phyloP scores from a whole-genome alignment of 2,888 invertebrate genomes.

The Macaria notata region DNA sequence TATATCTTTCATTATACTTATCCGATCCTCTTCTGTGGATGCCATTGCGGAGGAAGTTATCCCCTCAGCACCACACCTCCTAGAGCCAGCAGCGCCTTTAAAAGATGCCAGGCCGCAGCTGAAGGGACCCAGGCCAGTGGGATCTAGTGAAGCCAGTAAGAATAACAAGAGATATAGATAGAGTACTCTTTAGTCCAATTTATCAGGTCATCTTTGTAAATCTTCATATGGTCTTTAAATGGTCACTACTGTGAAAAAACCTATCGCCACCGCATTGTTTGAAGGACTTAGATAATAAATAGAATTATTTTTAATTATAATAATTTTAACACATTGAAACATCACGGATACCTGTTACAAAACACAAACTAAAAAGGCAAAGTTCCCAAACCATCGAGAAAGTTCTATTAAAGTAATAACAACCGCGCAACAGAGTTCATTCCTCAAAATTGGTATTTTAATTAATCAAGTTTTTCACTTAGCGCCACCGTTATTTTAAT shows the following conservation, averaged over 20 bases:
- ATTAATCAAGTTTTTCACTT: slow-evolving; percentile 21
- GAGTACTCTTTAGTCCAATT: too few species aligned
- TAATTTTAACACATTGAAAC: too few species aligned
- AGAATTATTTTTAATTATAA: too few species aligned
- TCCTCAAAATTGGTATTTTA: slow-evolving; percentile 14
- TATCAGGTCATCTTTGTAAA: too few species aligned
- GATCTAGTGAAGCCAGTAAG: slow-evolving; percentile 83
- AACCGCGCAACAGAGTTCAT: slow-evolving; percentile 2
- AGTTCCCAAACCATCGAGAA: neutral
- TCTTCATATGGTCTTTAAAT: too few species aligned
- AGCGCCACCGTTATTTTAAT: slow-evolving; percentile 13
- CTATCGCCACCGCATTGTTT: too few species aligned
- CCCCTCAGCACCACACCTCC: slow-evolving; percentile 48
- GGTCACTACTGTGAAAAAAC: too few species aligned
- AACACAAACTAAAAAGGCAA: too few species aligned
- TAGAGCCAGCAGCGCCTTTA: slow-evolving; percentile 59
- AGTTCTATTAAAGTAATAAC: slow-evolving; percentile 22
- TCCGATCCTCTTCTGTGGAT: slow-evolving; percentile 56
- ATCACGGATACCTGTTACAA: neutral
- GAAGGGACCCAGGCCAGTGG: slow-evolving; percentile 81
- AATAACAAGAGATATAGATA: too few species aligned
- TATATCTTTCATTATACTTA: too few species aligned
- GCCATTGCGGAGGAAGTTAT: slow-evolving; percentile 58
- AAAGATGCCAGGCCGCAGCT: slow-evolving; percentile 65
- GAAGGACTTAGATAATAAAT: too few species aligned